phyloP scores from a whole-genome alignment of 1,140 invertebrate genomes.

The Caenorhabditis inopinata region DNA sequence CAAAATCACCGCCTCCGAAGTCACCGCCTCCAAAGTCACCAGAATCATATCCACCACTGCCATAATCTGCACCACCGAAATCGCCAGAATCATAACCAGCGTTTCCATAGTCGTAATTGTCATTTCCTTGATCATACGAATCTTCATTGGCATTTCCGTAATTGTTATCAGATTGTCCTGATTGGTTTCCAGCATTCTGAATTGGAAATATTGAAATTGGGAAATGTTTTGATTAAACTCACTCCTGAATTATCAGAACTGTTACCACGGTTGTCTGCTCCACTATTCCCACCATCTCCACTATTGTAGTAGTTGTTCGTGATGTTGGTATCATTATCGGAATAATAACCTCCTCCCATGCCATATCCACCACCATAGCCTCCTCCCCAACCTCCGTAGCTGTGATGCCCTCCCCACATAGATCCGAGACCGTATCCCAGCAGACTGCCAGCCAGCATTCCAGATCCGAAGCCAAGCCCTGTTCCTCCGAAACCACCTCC shows the following conservation, averaged over 20 bases:
- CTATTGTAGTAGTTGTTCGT: constrained; percentile 49
- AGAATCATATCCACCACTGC: constrained; percentile 32
- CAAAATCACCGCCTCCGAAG: constrained; percentile 1
- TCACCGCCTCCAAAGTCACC: constrained; percentile 19
- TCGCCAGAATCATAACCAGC: constrained; percentile 5
- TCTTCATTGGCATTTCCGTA: constrained; percentile 22
- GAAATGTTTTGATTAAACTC: not conserved
- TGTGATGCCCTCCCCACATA: constrained; percentile 43
- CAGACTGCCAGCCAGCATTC: constrained; percentile 41
- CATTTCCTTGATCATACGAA: not conserved
- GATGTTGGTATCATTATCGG: constrained; percentile 44
- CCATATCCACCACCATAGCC: constrained; percentile 36
- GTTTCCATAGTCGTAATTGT: not conserved
- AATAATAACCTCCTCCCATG: constrained; percentile 40
- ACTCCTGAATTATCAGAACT: not conserved
- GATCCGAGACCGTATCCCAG: constrained; percentile 47
- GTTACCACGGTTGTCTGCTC: constrained; percentile 11
- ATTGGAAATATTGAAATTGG: not conserved
- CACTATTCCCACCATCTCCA: constrained; percentile 23
- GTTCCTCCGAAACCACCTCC: constrained; percentile 26
- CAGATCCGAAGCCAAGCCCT: constrained; percentile 36
- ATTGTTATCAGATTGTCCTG: not conserved
- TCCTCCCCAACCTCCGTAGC: not conserved
- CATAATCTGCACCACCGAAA: constrained; percentile 26
- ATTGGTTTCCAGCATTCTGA: not conserved